Conservation (phyloP, 2,113 vertebrate species). For the Cygnus buccinator region DNA sequence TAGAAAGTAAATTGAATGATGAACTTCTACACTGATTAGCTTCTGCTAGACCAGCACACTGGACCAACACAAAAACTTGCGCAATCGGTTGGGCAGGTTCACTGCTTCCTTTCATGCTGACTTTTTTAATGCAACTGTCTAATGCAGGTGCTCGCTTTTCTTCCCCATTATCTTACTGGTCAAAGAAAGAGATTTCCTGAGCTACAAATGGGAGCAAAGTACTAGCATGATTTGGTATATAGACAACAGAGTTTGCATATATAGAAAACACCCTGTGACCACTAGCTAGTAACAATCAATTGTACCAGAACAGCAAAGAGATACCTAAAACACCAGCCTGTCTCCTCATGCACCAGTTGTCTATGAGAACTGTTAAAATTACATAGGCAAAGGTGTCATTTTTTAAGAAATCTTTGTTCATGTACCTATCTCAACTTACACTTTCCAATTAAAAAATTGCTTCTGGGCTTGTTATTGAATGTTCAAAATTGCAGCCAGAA, state of each 20-base stretch:
- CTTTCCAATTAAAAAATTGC: slow-evolving; percentile 64
- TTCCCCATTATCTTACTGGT: not conserved
- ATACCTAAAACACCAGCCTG: not conserved
- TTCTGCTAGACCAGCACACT: slow-evolving; percentile 11
- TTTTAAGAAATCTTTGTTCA: slow-evolving; percentile 41
- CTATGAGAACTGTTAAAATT: not conserved
- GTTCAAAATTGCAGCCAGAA: slow-evolving; percentile 55
- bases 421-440: slow-evolving; percentile 49
- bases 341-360: not conserved
- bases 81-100: not conserved
- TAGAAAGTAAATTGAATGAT: slow-evolving; percentile 34
- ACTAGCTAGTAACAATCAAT: not conserved
- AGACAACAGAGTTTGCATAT: not conserved
- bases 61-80: not conserved
- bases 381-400: not conserved
- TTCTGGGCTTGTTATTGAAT: slow-evolving; percentile 64
- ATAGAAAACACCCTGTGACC: not conserved
- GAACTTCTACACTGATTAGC: not conserved
- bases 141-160: not conserved
- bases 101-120: not conserved
- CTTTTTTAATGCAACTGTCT: not conserved
- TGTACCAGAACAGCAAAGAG: not conserved
- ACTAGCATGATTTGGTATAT: not conserved
- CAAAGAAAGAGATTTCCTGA: not conserved
- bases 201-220: not conserved